A percentile compares a stretch with the other conserved stretches of the same genome.
These are phyloP conservation scores for Neogobius melanostomus DNA, from an alignment of 2,113 vertebrate species.

Conservation along the genomic window DNA sequence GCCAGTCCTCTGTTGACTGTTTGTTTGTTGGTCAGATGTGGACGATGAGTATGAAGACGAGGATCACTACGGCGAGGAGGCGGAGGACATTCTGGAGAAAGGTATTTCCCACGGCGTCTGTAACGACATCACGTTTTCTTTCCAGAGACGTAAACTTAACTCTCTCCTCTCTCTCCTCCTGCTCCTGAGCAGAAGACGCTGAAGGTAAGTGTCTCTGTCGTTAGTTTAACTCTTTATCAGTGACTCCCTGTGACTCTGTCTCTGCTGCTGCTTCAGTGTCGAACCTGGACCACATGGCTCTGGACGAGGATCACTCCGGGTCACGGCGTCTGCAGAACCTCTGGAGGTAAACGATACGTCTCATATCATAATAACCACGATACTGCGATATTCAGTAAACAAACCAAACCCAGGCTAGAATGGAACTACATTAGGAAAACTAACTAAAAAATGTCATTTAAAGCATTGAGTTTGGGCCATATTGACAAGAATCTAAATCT, in stretches of 20 bases:
- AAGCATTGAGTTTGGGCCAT: no score
- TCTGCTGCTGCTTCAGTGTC: constrained; percentile 68
- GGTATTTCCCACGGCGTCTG: constrained; percentile 63
- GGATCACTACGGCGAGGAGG: constrained; percentile 91
- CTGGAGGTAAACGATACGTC: constrained; percentile 80
- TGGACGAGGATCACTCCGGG: constrained; percentile 90
- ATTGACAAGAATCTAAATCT: no score
- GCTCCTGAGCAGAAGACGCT: constrained; percentile 84
- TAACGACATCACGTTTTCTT: no score
- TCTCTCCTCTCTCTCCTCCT: constrained; percentile 27
- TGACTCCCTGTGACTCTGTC: neutral
- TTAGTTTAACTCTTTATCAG: neutral
- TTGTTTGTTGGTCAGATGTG: constrained; percentile 76
- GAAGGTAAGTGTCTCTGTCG: constrained; percentile 79
- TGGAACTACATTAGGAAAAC: no score
- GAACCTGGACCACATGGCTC: constrained; percentile 85
- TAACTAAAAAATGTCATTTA: no score
- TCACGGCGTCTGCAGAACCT: constrained; percentile 90
- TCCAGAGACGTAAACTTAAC: no score
- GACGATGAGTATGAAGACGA: constrained; percentile 96
- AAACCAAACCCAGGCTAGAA: no score
- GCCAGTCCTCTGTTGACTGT: neutral
- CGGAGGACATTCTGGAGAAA: constrained; percentile 92
- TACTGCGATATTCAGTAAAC: no score
- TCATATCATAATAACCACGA: neutral